These are phyloP conservation scores for Zaprionus ornatus DNA, from an alignment of 1,140 invertebrate genomes.

Conservation along the genomic window DNA sequence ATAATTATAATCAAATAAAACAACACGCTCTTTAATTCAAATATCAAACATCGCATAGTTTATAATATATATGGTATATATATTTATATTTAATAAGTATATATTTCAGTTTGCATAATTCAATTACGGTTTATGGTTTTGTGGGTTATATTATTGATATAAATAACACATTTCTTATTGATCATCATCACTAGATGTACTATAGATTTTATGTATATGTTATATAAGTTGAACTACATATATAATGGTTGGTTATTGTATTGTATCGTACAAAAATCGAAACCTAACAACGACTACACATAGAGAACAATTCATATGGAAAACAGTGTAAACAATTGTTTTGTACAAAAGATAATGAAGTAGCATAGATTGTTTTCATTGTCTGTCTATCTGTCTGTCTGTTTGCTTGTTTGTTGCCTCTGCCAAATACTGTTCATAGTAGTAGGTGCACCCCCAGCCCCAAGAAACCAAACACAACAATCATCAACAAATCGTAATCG, in stretches of 20 bases:
- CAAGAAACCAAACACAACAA: slow-evolving; percentile 48
- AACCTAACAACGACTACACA: slow-evolving; percentile 70
- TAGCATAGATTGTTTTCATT: slow-evolving; percentile 31
- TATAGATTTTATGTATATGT: slow-evolving; percentile 34
- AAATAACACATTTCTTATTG: slow-evolving; percentile 37
- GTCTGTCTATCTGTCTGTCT: slow-evolving; percentile 13
- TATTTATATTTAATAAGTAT: slow-evolving; percentile 32
- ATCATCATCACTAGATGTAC: slow-evolving; percentile 27
- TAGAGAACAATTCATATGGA: slow-evolving; percentile 66
- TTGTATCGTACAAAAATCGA: slow-evolving; percentile 45
- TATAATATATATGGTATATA: slow-evolving; percentile 23
- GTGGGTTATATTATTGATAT: slow-evolving; percentile 16
- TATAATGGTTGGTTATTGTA: slow-evolving; percentile 51
- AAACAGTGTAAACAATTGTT: slow-evolving; percentile 58
- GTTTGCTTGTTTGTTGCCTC: slow-evolving; percentile 32
- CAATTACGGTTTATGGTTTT: slow-evolving; percentile 13
- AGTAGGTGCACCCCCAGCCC: slow-evolving; percentile 21
- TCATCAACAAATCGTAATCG: slow-evolving; percentile 5
- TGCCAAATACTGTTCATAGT: slow-evolving; percentile 64
- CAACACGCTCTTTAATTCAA: slow-evolving; percentile 57
- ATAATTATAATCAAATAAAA: slow-evolving; percentile 35
- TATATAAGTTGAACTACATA: slow-evolving; percentile 7
- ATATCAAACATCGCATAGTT: slow-evolving; percentile 40
- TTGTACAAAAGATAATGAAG: slow-evolving; percentile 68
- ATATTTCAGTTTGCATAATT: slow-evolving; percentile 53